Percentiles rank a stretch among this genome's conserved stretches.
phyloP scores from a whole-genome alignment of 2,113 vertebrate species.

The Ammodytes dubius region DNA sequence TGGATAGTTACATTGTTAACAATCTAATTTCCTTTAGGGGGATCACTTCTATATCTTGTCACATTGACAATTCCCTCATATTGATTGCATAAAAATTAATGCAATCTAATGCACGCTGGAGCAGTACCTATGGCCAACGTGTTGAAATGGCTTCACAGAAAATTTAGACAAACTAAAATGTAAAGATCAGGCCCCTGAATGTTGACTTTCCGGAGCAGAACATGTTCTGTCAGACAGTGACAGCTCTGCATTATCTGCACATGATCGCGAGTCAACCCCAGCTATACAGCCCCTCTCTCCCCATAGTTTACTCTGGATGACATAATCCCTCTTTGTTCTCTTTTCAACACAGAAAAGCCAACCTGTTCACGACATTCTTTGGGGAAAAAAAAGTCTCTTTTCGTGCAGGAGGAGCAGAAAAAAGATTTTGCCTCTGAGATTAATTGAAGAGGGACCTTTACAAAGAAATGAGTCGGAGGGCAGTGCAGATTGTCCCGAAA shows the following conservation, averaged over 20 bases:
- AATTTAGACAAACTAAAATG: conserved; percentile 16
- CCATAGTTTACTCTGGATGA: conserved; percentile 53
- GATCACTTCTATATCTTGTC: neutral
- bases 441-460: conserved; percentile 81
- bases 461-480: conserved; percentile 63
- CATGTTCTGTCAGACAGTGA: conserved; percentile 25
- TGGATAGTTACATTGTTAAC: no score
- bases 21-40: neutral
- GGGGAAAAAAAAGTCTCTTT: conserved; percentile 57
- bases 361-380: conserved; percentile 62
- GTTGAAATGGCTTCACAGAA: neutral
- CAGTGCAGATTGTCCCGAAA: conserved; percentile 74
- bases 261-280: conserved; percentile 50
- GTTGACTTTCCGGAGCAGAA: neutral
- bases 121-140: neutral
- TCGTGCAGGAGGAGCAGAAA: conserved; percentile 73
- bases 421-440: conserved; percentile 75
- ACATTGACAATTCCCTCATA: neutral
- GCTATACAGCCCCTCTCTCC: conserved; percentile 41
- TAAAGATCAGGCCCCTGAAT: conserved; percentile 12
- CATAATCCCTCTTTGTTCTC: conserved; percentile 72
- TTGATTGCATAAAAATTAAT: neutral
- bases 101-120: neutral
- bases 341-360: conserved; percentile 54
- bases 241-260: conserved; percentile 55